Base-by-base conservation (phyloP, 2,888 invertebrate species). In the Callinectes sapidus region DNA sequence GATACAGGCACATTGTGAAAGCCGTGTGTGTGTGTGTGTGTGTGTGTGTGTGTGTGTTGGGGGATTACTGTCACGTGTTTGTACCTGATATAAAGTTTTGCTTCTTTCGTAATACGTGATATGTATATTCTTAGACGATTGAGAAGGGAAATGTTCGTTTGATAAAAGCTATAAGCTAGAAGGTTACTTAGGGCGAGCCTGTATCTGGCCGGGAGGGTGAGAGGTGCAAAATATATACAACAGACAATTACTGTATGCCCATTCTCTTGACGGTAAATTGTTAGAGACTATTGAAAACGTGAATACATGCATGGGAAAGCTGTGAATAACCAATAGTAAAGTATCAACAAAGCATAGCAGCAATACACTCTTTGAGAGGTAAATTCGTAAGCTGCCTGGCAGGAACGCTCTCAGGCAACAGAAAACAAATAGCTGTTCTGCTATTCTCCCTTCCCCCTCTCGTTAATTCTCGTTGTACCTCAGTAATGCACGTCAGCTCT, bases 1-100 rank as follows among this genome's bases (percentile, higher is more conserved):
- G 92, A n/a, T 89, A 92, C 85, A 88, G 89, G n/a, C 89, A 89
- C 32, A 32, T 92, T 8, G 81, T 55, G 28, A 92, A 92, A n/a
- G n/a, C 81, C 32, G n/a, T 88, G 48, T 28, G 35, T 55, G 32
- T 35, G 55, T 35, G 18, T 88, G 32, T 2, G 35, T 89, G 35
- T 55, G 28, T 55, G 71, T 71, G 71, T 71, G 71, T 71, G 48
- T 48, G 48, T 48, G 48, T 48, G 48, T 48, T 48, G 10, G 48
- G 0, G 10, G 3, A 48, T 48, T 10, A 10, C 48, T 23, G 61
- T 61, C 16, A 23, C 16, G 23, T 61, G 18, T 23, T 61, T 61
- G 61, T 18, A 16, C 61, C 18, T 13, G 13, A 2, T 23, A 61
- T 61, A 3, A 16, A 61, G 1, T 61, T 0, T 18, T 61, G 18